Base-by-base conservation (phyloP, 2,113 vertebrate genomes). In the Eptatretus burgeri region DNA sequence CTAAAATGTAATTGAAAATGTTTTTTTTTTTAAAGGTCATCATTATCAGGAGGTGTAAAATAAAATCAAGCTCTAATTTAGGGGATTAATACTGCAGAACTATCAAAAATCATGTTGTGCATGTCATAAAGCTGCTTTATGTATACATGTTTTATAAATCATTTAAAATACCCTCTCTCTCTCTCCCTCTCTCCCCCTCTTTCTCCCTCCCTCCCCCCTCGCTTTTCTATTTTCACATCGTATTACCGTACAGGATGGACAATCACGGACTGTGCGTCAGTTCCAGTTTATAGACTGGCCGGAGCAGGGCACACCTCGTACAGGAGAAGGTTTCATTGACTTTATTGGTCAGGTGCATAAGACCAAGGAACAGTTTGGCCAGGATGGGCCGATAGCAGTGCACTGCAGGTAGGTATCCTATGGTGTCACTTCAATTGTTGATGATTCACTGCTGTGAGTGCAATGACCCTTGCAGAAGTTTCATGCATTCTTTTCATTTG, bases 261-360 rank as follows among this genome's bases (percentile, higher is more conserved):
- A 98, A 76, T 95, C 89, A 53, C 82, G 89, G 71, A 98, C 91
- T 68, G 91, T 98, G 64, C 78, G 91, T 68, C 91, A 95, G 74
- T 95, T 98, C 76, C 91, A 95, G 80, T 98, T 98, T 76, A 95
- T 89, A 50, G 87, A 98, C 76, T 98, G 91, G 89, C 91, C 91
- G 20, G 89, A 98, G 66, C 91, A 98, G 82, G 91, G 91, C 73
- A 89, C 95, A 75, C 89, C 91, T 75, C 95, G 95, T 73, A 95
- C 91, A 66, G 91, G 91, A 73, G 91, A 98, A 77, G 91, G 91
- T 67, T 98, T 95, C 74, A 98, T 98, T 70, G 91, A 98, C 72
- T 98, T 98, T 77, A 98, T 98, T 14, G 89, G 91, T 69, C 91
- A 98, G 78, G 91, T 98, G 20, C 91, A 98, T 78, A 98, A 98